Base-by-base conservation (phyloP, 2,113 vertebrate species). In the Triplophysa tibetana region DNA sequence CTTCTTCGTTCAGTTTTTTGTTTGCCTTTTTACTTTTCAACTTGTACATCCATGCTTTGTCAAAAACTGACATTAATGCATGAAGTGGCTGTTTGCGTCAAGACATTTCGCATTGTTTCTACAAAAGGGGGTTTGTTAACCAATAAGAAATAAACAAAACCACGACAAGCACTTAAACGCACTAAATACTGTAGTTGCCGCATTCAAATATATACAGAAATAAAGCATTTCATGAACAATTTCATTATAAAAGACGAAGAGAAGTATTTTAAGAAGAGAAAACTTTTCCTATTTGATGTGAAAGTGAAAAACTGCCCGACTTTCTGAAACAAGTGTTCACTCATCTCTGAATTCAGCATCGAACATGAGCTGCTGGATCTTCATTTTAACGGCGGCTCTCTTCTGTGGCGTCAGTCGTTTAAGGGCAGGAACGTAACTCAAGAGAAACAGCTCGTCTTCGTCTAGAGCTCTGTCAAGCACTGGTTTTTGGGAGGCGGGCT, bases 391-490 rank as follows among this genome's bases (percentile, higher is more conserved):
- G 19, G 60, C 68, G 11, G 45, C 60, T 62, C 68, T 56, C 33
- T 73, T 80, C 68, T 72, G 78, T 1, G 69, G 78, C 23, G 68
- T 62, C 43, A 80, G 78, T 64, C 78, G 63, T 56, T 80, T 80
- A 5, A 80, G 67, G 9, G 78, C 78, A 0, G 78, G 78, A 16
- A 70, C 78, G 24, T 64, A 62, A 12, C 78, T 80, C 21, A 73
- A 7, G 45, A 72, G 86, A 88, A 91, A 84, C 85, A 88, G 81
- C 77, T 88, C 21, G 88, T 92, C 26, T 41, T 75, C 72, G 17
- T 75, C 72, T 7, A 75, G 21, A 12, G 52, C 29, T 52, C 68
- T 54, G 17, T 54, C 52, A 19, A 54, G 23, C 14, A 19, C 17
- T 3, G 54, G 29, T 38, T 60, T 74, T n/a, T 56, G 17, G n/a